phyloP scores from a whole-genome alignment of 1,140 invertebrate genomes.

The Temnothorax nylanderi region DNA sequence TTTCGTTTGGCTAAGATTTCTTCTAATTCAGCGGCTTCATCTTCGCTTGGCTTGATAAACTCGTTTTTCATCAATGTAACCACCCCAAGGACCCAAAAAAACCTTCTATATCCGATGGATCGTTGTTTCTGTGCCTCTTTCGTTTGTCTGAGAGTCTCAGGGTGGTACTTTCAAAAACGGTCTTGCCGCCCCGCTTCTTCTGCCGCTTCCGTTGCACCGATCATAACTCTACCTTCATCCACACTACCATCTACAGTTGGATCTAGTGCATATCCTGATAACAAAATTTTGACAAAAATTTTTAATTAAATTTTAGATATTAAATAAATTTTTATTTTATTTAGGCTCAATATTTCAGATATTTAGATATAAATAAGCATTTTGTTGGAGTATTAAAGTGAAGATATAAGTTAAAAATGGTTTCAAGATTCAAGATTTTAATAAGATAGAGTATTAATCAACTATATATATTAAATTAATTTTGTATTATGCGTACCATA shows the following conservation, averaged over 20 bases:
- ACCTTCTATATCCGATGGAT: constrained; percentile 96
- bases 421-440: no score
- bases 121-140: constrained; percentile 96
- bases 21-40: constrained; percentile 96
- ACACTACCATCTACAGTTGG: constrained; percentile 92
- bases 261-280: constrained; percentile 96
- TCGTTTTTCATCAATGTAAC: constrained; percentile 95
- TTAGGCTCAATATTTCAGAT: neutral
- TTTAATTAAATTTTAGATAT: neutral
- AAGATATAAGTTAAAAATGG: no score
- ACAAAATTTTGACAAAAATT: neutral
- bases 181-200: constrained; percentile 90
- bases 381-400: no score
- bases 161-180: constrained; percentile 94
- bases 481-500: constrained; percentile 88
- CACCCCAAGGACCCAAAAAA: constrained; percentile 99
- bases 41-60: constrained; percentile 96
- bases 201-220: constrained; percentile 88
- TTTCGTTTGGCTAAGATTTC: constrained; percentile 97
- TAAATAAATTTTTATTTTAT: neutral
- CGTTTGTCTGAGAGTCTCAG: constrained; percentile 93
- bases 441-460: no score
- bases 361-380: neutral
- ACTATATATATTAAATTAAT: neutral
- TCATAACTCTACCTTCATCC: constrained; percentile 88